Evolutionary conservation across 2,888 invertebrate genomes (phyloP).

Genomic region (Allophyes oxyacanthae): DNA sequence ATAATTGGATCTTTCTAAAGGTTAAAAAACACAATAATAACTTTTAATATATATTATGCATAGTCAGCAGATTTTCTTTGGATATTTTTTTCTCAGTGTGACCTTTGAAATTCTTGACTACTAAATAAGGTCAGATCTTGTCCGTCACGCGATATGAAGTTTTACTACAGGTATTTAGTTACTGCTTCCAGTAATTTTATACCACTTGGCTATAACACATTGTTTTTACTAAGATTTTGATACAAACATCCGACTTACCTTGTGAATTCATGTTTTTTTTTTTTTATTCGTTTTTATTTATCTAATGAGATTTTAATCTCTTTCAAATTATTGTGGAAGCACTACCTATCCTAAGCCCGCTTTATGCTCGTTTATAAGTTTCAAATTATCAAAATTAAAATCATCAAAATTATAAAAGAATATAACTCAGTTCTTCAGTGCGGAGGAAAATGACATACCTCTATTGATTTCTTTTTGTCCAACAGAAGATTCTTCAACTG

Average conservation of each 20-base stretch:
- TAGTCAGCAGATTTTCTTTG: too few species aligned
- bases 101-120: neutral
- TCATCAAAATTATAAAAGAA: too few species aligned
- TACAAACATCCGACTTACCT: neutral
- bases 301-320: conserved; percentile 6
- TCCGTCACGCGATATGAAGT: neutral
- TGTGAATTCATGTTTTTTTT: neutral
- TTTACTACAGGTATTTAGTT: conserved; percentile 4
- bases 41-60: too few species aligned
- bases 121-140: neutral
- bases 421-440: too few species aligned
- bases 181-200: conserved; percentile 4
- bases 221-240: neutral
- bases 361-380: neutral
- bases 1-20: too few species aligned
- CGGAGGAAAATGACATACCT: conserved; percentile 51
- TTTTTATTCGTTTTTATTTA: neutral
- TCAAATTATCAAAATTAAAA: too few species aligned
- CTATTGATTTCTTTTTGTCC: conserved; percentile 64
- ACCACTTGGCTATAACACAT: neutral
- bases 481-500: conserved; percentile 75
- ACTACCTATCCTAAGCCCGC: neutral
- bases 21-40: too few species aligned
- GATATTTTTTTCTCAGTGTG: too few species aligned
- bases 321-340: neutral